phyloP scores from a whole-genome alignment of 2,113 vertebrate species.

The Lates calcarifer region DNA sequence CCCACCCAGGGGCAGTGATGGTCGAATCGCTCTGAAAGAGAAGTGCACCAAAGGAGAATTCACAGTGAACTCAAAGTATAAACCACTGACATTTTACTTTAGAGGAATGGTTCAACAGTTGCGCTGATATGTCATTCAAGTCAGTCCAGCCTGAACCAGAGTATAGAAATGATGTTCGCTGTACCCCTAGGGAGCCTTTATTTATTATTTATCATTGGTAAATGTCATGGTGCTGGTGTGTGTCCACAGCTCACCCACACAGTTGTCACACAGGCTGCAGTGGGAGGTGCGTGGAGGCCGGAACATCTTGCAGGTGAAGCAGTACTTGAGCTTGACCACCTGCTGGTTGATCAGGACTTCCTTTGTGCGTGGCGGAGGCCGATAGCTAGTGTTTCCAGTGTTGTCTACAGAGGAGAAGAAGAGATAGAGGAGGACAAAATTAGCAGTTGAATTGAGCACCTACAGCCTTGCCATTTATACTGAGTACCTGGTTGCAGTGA shows the following conservation, averaged over 20 bases:
- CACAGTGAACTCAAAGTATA: background rate
- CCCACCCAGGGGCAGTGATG: slow-evolving; percentile 99
- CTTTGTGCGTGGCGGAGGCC: slow-evolving; percentile 91
- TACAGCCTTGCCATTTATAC: background rate
- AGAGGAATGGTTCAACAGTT: background rate
- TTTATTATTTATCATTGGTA: slow-evolving; percentile 45
- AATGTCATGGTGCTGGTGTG: slow-evolving; percentile 43
- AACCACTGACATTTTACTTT: background rate
- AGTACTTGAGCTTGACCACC: slow-evolving; percentile 95
- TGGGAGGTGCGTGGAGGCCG: slow-evolving; percentile 94
- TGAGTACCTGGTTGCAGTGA: background rate
- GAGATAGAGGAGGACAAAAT: background rate
- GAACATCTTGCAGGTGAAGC: slow-evolving; percentile 98
- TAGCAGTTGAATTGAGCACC: too few relatives aligned
- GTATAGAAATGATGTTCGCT: background rate
- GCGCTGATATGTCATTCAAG: background rate
- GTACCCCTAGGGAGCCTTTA: background rate
- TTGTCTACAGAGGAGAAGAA: slow-evolving; percentile 82
- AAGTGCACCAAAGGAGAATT: background rate
- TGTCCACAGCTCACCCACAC: slow-evolving; percentile 87
- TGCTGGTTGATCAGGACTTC: slow-evolving; percentile 95
- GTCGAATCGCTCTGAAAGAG: slow-evolving; percentile 91
- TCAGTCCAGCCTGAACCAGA: background rate
- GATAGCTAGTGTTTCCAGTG: slow-evolving; percentile 88
- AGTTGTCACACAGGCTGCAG: slow-evolving; percentile 98